A percentile compares a stretch with the other conserved stretches of the same genome.
Evolutionary conservation across 2,888 invertebrate species (phyloP).

Genomic region (Diachrysia chrysitis): DNA sequence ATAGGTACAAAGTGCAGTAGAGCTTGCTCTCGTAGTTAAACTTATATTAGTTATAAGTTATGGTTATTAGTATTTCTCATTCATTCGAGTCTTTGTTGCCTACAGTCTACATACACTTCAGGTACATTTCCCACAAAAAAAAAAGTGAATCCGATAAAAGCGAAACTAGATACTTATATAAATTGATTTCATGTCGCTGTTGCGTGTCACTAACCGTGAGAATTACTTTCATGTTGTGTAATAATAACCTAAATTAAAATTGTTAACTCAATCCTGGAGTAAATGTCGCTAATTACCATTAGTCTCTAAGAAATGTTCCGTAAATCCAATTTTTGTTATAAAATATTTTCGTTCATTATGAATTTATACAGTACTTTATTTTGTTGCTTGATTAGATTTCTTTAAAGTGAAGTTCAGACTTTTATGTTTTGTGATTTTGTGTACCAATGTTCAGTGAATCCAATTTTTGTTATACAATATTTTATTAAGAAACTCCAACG

Average conservation of each 20-base stretch:
- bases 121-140: constrained; percentile 28
- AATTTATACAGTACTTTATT: too few relatives aligned
- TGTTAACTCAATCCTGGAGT: constrained; percentile 22
- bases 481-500: too few relatives aligned
- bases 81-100: neutral
- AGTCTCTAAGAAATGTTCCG: constrained; percentile 8
- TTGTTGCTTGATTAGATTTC: neutral
- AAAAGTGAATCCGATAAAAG: constrained; percentile 18
- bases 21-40: too few relatives aligned
- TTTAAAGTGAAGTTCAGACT: too few relatives aligned
- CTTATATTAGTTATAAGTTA: neutral
- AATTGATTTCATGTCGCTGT: constrained; percentile 24
- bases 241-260: constrained; percentile 35
- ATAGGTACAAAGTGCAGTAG: too few relatives aligned
- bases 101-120: neutral
- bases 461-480: too few relatives aligned
- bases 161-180: constrained; percentile 18
- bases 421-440: too few relatives aligned
- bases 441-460: too few relatives aligned
- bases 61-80: neutral
- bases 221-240: constrained; percentile 43
- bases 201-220: constrained; percentile 41
- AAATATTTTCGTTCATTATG: too few relatives aligned
- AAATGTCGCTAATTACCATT: constrained; percentile 15
- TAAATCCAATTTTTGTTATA: too few relatives aligned